Conservation (phyloP, 2,888 invertebrate species). For the Cactoblastis cactorum region DNA sequence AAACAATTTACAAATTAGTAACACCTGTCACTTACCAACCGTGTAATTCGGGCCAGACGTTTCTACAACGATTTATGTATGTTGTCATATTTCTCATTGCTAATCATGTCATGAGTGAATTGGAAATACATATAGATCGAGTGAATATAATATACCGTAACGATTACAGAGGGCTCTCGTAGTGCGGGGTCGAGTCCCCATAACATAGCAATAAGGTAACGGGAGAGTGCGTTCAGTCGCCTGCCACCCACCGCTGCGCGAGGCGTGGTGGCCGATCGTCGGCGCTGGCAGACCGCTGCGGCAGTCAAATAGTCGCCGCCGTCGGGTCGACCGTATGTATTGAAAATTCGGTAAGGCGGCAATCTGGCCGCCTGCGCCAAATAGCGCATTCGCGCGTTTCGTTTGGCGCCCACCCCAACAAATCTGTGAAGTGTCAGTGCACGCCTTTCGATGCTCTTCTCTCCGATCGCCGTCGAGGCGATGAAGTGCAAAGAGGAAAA, state of each 20-base stretch:
- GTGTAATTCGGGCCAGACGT: slow-evolving; percentile 15
- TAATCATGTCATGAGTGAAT: slow-evolving; percentile 11
- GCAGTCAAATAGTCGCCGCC: slow-evolving; percentile 72
- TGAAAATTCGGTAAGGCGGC: slow-evolving; percentile 57
- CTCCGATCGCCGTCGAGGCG: slow-evolving; percentile 76
- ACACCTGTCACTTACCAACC: slow-evolving; percentile 23
- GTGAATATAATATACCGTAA: slow-evolving; percentile 44
- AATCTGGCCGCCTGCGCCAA: slow-evolving; percentile 68
- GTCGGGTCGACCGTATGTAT: slow-evolving; percentile 55
- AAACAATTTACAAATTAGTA: slow-evolving; percentile 43
- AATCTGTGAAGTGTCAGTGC: slow-evolving; percentile 60
- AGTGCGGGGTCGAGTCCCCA: slow-evolving; percentile 67
- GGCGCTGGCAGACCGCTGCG: slow-evolving; percentile 41
- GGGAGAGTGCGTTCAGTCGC: slow-evolving; percentile 71
- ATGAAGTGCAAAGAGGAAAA: slow-evolving; percentile 80
- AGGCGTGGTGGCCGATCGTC: slow-evolving; percentile 62
- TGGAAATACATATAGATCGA: slow-evolving; percentile 18
- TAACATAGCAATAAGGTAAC: slow-evolving; percentile 75
- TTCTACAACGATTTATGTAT: slow-evolving; percentile 9
- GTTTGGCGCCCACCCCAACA: slow-evolving; percentile 37
- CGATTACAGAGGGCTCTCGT: slow-evolving; percentile 55
- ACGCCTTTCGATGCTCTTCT: slow-evolving; percentile 73
- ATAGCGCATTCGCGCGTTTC: slow-evolving; percentile 55
- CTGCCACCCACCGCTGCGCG: slow-evolving; percentile 72
- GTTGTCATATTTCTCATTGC: no score